phyloP scores from a whole-genome alignment of 2,888 invertebrate species.

The Galerucella calmariensis region DNA sequence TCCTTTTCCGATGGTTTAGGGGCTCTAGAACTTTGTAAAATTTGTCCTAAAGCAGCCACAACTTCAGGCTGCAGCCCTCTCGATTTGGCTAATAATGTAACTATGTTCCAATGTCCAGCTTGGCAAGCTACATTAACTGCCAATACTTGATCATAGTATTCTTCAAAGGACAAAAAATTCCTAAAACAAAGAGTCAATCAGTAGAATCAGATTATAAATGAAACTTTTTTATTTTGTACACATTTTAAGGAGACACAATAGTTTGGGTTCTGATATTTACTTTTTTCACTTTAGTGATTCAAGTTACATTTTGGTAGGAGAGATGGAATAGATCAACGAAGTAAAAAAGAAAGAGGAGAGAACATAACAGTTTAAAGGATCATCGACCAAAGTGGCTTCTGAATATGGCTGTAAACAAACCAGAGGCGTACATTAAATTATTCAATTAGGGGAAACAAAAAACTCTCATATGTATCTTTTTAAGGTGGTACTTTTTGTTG shows the following conservation, averaged over 20 bases:
- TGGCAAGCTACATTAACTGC: conserved; percentile 74
- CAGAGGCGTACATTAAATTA: too few species aligned
- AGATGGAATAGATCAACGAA: too few species aligned
- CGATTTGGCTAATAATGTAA: conserved; percentile 65
- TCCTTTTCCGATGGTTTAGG: conserved; percentile 56
- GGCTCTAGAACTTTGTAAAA: conserved; percentile 61
- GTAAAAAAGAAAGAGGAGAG: too few species aligned
- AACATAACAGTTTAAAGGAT: too few species aligned
- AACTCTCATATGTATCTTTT: too few species aligned
- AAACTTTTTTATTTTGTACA: not conserved
- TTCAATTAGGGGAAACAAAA: too few species aligned
- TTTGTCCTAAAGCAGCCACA: conserved; percentile 68
- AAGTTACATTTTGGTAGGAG: too few species aligned
- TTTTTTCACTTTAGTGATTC: too few species aligned
- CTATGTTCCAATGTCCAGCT: conserved; percentile 71
- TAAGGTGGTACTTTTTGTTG: too few species aligned
- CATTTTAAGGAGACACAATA: not conserved
- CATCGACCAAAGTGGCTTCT: too few species aligned
- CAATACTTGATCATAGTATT: conserved; percentile 73
- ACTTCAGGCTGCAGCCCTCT: conserved; percentile 71
- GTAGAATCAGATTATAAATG: not conserved
- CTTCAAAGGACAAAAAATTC: conserved; percentile 71
- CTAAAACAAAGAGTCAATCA: conserved; percentile 56
- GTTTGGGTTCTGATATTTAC: not conserved
- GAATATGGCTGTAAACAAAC: too few species aligned